Evolutionary conservation across 1,140 invertebrate species (phyloP), one percentile per base, ranked within the genome.

Genomic region (Zaprionus lachaisei): DNA sequence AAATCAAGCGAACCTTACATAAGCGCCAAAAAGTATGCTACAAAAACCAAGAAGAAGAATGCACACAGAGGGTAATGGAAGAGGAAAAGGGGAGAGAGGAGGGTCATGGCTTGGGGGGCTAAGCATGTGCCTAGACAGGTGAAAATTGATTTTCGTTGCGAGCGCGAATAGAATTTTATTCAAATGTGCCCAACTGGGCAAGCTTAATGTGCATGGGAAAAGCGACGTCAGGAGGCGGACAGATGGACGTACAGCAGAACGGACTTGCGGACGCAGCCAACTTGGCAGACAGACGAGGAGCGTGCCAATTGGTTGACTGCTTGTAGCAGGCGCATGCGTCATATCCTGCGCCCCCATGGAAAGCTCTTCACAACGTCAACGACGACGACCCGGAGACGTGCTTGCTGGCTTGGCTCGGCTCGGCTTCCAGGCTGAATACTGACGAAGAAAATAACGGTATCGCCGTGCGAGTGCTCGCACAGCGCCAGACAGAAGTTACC

Each of bases 401-500:
- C 58, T 31, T 3, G 68, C 57, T n/a, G 57, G 17, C 31, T 26
- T 31, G 7, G 71, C 60, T 61, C 51, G 56, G 68, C 78, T 79
- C 61, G 71, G 78, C 80, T 92, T 92, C 91, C 91, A 92, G 90
- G 77, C 80, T 78, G 86, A 91, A 90, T 90, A 86, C 86, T 74
- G 86, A 90, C 74, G 31, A 85, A 84, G 44, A 61, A 56, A 87
- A 86, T 80, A 78, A 70, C 84, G 80, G 77, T 80, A 77, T 81
- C 72, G 38, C 51, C 77, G 77, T 68, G 62, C 77, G 72, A 57
- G 56, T 41, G 58, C 47, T 51, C 41, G 51, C 44, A 54, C 82
- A 70, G 74, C 73, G 80, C 72, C 92, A 92, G 92, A 92, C 86
- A 92, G 90, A 92, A 92, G 90, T 92, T 92, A 92, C 92, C 92